Evolutionary conservation across 2,797 vertebrate genomes (phyloP).

Genomic region (Australoheros facetus): DNA sequence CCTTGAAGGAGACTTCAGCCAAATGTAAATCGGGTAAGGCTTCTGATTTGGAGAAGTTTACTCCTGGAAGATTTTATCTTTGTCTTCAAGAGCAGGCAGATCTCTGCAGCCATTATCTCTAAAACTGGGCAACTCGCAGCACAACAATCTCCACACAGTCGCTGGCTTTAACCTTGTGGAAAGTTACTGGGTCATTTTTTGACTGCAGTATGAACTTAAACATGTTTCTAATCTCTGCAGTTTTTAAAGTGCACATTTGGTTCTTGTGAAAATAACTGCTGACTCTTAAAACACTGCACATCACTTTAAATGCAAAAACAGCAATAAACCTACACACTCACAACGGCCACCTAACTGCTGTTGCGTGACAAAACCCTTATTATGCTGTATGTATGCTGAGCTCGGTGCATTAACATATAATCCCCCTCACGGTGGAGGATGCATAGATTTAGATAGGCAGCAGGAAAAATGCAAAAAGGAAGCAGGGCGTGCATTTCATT

Average conservation of each 20-base stretch:
- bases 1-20: not conserved
- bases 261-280: not conserved
- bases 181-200: not conserved
- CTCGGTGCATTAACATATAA: not conserved
- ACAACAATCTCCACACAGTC: not conserved
- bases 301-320: not conserved
- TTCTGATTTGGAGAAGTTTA: not conserved
- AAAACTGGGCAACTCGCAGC: not conserved
- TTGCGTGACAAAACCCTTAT: not conserved
- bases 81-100: not conserved
- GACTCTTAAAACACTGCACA: not conserved
- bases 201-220: not conserved
- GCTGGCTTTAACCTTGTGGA: not conserved
- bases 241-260: not conserved
- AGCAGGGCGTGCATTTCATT: conserved; percentile 11
- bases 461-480: not conserved
- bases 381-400: not conserved
- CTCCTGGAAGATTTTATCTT: not conserved
- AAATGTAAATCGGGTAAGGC: not conserved
- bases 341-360: not conserved
- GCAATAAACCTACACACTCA: not conserved
- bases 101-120: not conserved
- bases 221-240: not conserved
- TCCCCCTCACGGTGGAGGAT: not conserved
- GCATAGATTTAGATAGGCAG: not conserved